phyloP scores from a whole-genome alignment of 1,140 invertebrate species.

The Lamellibrachia luymesi region DNA sequence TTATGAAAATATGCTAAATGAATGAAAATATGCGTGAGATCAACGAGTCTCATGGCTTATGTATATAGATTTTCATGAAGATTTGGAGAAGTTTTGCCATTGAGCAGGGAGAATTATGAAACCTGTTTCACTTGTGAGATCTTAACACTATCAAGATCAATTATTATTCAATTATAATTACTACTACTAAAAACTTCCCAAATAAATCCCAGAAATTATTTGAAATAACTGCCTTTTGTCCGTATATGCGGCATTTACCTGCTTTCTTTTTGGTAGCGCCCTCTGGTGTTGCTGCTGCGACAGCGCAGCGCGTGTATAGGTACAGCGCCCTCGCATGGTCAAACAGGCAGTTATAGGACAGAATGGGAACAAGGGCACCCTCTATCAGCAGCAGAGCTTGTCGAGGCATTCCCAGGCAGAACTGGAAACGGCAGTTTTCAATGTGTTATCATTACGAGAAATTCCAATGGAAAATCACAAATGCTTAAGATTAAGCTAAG shows the following conservation, averaged over 20 bases:
- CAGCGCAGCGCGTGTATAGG: slow-evolving; percentile 53
- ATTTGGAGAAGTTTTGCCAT: too few species aligned
- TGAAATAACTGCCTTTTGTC: not conserved
- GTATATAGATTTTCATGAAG: too few species aligned
- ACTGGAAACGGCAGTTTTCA: slow-evolving; percentile 52
- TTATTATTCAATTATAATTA: too few species aligned
- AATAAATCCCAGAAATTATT: not conserved
- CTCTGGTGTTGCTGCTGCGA: not conserved
- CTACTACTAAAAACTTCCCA: too few species aligned
- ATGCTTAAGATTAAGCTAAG: not conserved
- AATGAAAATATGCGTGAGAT: too few species aligned
- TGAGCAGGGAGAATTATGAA: too few species aligned
- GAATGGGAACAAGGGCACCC: slow-evolving; percentile 68
- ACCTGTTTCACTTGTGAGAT: too few species aligned
- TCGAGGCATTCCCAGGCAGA: slow-evolving; percentile 71
- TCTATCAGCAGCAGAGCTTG: slow-evolving; percentile 71
- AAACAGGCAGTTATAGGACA: slow-evolving; percentile 78
- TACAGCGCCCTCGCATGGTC: slow-evolving; percentile 70
- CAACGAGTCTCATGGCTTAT: too few species aligned
- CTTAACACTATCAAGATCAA: too few species aligned
- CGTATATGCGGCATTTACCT: not conserved
- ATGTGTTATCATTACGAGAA: not conserved
- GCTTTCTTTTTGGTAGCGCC: not conserved
- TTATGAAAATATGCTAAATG: too few species aligned
- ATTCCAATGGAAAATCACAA: not conserved